Conservation (phyloP, 1,140 invertebrate species). For the Diorhabda elongata region DNA sequence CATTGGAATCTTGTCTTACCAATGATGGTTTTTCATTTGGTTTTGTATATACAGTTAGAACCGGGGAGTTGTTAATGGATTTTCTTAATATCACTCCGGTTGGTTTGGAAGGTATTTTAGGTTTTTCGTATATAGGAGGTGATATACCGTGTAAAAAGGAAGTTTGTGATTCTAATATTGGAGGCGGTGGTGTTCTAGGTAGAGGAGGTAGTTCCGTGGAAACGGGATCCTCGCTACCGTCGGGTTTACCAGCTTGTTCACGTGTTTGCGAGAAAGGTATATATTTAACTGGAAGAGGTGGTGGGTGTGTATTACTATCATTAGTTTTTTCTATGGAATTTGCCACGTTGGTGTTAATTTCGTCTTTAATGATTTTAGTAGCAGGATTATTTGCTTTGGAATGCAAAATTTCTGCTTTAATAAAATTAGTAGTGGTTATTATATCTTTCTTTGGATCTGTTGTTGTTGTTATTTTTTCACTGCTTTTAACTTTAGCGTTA, state of each 20-base stretch:
- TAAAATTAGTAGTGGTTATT: slow-evolving; percentile 23
- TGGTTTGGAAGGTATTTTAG: slow-evolving; percentile 62
- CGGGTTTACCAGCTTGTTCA: slow-evolving; percentile 74
- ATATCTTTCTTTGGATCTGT: slow-evolving; percentile 17
- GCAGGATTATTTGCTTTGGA: slow-evolving; percentile 1
- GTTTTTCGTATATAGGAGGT: slow-evolving; percentile 56
- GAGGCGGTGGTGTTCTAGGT: slow-evolving; percentile 60
- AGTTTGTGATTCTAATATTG: slow-evolving; percentile 51
- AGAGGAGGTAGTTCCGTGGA: slow-evolving; percentile 61
- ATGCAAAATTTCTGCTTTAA: slow-evolving; percentile 24
- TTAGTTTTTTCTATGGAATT: slow-evolving; percentile 15
- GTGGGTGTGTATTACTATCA: slow-evolving; percentile 1
- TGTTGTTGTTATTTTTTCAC: slow-evolving; percentile 20
- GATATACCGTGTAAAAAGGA: slow-evolving; percentile 63
- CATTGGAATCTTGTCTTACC: slow-evolving; percentile 53
- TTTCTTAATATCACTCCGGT: slow-evolving; percentile 38
- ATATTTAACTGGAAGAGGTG: slow-evolving; percentile 9
- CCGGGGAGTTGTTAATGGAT: slow-evolving; percentile 22
- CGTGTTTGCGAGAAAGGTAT: slow-evolving; percentile 42
- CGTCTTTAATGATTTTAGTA: slow-evolving; percentile 11
- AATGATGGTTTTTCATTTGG: slow-evolving; percentile 45
- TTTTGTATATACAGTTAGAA: slow-evolving; percentile 39
- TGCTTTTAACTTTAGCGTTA: slow-evolving; percentile 24
- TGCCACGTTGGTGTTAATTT: slow-evolving; percentile 12
- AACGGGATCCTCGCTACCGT: slow-evolving; percentile 74